phyloP scores from a whole-genome alignment of 2,888 invertebrate genomes.

The Pyrrhosoma nymphula region DNA sequence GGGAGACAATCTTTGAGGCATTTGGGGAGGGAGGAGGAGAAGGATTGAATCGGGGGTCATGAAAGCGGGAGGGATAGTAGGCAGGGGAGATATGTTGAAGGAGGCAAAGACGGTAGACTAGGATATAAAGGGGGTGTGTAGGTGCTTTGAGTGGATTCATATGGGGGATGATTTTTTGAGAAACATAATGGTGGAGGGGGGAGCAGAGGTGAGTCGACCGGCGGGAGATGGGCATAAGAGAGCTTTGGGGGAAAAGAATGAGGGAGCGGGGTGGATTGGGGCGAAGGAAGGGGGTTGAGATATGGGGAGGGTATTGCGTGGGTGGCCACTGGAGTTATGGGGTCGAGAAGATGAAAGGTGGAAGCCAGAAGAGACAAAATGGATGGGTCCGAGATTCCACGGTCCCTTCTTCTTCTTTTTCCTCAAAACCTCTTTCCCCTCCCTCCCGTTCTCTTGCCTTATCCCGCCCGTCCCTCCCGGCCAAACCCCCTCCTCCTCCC shows the following conservation, averaged over 20 bases:
- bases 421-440: no score
- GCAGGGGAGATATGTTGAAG: not conserved
- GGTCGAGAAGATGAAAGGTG: slow-evolving; percentile 56
- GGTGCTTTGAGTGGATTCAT: slow-evolving; percentile 36
- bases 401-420: not conserved
- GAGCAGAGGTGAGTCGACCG: not conserved
- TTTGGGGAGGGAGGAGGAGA: not conserved
- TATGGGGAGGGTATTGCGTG: not conserved
- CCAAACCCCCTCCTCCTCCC: not conserved
- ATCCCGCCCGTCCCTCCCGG: not conserved
- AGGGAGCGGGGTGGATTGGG: not conserved
- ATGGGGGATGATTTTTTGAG: slow-evolving; percentile 38
- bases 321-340: slow-evolving; percentile 20
- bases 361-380: slow-evolving; percentile 54
- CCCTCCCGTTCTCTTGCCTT: not conserved
- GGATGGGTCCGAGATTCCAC: slow-evolving; percentile 48
- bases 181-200: not conserved
- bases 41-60: not conserved
- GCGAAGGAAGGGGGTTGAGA: not conserved
- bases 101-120: not conserved
- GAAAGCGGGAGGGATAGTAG: not conserved
- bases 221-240: not conserved
- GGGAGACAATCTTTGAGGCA: not conserved
- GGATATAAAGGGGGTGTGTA: not conserved
- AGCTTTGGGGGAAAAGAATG: not conserved